Evolutionary conservation across 2,888 invertebrate species (phyloP).

Genomic region (Nymphalis polychloros): DNA sequence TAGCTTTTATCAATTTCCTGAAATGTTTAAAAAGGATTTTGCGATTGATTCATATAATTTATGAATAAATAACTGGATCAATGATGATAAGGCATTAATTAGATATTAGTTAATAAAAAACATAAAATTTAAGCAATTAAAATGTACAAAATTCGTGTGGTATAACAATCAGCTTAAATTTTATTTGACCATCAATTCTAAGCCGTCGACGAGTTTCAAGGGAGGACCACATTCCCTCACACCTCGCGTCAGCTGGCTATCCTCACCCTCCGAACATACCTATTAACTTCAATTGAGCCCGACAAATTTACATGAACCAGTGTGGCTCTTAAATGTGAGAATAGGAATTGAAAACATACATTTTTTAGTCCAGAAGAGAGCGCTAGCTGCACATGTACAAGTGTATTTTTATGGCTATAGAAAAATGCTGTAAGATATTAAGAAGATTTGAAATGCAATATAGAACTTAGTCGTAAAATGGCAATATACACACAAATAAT

Average conservation of each 20-base stretch:
- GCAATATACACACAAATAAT: too few relatives aligned
- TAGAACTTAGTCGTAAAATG: too few relatives aligned
- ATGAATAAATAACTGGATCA: too few relatives aligned
- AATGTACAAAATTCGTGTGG: slow-evolving; percentile 4
- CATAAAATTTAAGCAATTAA: neutral
- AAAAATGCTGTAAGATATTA: too few relatives aligned
- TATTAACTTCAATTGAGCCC: slow-evolving; percentile 82
- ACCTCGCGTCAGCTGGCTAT: slow-evolving; percentile 78
- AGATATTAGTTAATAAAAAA: neutral
- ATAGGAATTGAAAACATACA: neutral
- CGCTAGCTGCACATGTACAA: too few relatives aligned
- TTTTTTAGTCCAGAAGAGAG: neutral
- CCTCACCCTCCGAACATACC: slow-evolving; percentile 75
- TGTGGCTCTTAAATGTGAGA: slow-evolving; percentile 48
- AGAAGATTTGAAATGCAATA: too few relatives aligned
- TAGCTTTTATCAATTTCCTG: too few relatives aligned
- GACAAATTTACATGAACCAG: slow-evolving; percentile 78
- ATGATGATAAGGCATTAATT: too few relatives aligned
- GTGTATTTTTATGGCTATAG: too few relatives aligned
- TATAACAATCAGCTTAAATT: slow-evolving; percentile 50
- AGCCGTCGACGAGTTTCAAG: slow-evolving; percentile 55
- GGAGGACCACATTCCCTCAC: slow-evolving; percentile 79
- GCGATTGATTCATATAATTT: too few relatives aligned
- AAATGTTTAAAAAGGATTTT: too few relatives aligned
- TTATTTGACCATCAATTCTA: slow-evolving; percentile 71